Evolutionary conservation across 2,888 invertebrate genomes (phyloP), one percentile per base, ranked within the genome.

Genomic region (Xanthorhoe spadicearia): DNA sequence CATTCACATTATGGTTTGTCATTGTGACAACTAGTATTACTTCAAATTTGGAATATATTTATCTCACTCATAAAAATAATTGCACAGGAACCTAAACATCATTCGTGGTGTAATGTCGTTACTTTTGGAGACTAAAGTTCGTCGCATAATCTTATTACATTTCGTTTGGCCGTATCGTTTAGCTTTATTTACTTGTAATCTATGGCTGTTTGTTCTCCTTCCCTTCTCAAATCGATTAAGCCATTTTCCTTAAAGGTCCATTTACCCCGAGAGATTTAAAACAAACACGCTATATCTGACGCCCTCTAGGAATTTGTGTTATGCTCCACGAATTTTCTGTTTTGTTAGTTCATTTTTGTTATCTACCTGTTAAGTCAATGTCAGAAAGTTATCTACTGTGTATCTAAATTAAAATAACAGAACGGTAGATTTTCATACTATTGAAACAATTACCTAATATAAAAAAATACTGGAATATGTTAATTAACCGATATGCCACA

Each of bases 171-270:
- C 61, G 55, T 61, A 60, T 60, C 56, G 54, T 66, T 58, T 59
- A 68, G 60, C 67, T 61, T 70, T 72, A 67, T 75, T 69, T 71
- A 64, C 68, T 66, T 68, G 69, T 71, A 66, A 75, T 75, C 73
- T 71, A 74, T 74, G 64, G 65, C 53, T 70, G 68, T 62, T 74
- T 73, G 70, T 72, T 68, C 70, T 72, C 69, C 68, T 53, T 58
- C 52, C 66, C 70, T 71, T 67, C 65, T 76, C 75, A 76, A 82
- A 83, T 84, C 81, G 78, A 87, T 85, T 80, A 74, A 84, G 83
- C 78, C 77, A 79, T 88, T 87, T 85, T 84, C 85, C 84, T 82
- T 75, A 81, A 83, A 82, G 83, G 80, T 77, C 81, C 78, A 76
- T 81, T 85, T 80, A 78, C 82, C 80, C 81, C 75, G 66, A 75